Conservation (phyloP, 2,113 vertebrate genomes). For the Xiphophorus maculatus region DNA sequence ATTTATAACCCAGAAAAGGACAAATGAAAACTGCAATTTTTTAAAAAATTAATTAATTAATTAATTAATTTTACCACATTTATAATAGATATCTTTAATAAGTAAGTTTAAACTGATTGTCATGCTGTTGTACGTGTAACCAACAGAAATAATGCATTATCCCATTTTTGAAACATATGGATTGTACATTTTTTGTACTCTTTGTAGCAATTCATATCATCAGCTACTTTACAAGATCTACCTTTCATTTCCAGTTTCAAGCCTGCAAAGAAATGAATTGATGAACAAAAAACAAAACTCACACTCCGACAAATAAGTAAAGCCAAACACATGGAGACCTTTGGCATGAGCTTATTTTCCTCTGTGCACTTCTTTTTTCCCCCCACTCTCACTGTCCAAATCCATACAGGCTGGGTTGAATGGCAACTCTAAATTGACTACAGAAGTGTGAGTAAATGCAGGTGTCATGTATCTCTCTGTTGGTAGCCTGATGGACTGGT, state of each 20-base stretch:
- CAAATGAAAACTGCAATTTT: neutral
- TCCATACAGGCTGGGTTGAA: neutral
- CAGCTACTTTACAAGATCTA: neutral
- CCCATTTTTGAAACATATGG: neutral
- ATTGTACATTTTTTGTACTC: no score
- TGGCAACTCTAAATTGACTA: neutral
- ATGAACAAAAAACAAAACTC: neutral
- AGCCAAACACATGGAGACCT: neutral
- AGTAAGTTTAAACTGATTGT: neutral
- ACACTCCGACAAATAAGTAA: neutral
- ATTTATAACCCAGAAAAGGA: neutral
- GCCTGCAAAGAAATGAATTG: neutral
- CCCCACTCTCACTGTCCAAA: neutral
- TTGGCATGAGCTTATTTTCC: neutral
- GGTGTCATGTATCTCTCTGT: neutral
- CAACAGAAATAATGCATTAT: neutral
- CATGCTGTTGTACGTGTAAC: neutral
- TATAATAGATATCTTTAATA: neutral
- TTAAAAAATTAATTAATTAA: no score
- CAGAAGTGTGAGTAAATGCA: neutral
- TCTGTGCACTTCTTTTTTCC: no score
- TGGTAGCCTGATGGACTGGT: neutral
- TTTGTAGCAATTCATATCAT: no score
- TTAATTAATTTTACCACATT: neutral
- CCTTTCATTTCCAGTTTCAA: neutral